Percentiles rank a stretch among this genome's conserved stretches.
Conservation (phyloP, 2,113 vertebrate species). For the Semicossyphus pulcher region DNA sequence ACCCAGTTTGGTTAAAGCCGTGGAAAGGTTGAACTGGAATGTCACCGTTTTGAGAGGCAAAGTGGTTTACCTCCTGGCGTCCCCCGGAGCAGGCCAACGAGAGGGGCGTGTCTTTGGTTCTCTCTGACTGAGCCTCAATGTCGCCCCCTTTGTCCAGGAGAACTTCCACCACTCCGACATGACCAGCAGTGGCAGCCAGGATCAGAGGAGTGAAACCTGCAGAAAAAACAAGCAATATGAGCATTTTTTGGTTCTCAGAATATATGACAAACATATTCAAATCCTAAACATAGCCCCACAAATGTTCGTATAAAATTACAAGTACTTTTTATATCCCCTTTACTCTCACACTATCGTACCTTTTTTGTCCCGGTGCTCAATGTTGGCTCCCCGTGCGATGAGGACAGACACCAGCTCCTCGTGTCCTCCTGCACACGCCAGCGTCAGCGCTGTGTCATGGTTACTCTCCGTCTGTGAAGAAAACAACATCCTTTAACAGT, state of each 20-base stretch:
- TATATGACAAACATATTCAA: background rate
- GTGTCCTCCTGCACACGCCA: constrained; percentile 96
- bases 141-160: constrained; percentile 98
- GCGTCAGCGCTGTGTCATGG: constrained; percentile 96
- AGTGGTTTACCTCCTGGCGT: constrained; percentile 90
- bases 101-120: constrained; percentile 98
- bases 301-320: no score
- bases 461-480: constrained; percentile 94
- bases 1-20: constrained; percentile 3
- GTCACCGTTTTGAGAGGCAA: background rate
- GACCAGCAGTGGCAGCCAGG: constrained; percentile 97
- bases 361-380: constrained; percentile 98
- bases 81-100: constrained; percentile 97
- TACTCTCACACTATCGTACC: constrained; percentile 78
- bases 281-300: no score
- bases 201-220: constrained; percentile 97
- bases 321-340: background rate
- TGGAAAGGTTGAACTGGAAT: background rate
- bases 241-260: background rate
- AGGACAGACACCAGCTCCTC: constrained; percentile 98
- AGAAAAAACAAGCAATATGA: background rate
- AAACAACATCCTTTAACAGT: constrained; percentile 8
- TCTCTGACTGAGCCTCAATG: constrained; percentile 98
- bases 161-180: constrained; percentile 97
- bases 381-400: constrained; percentile 95